These are phyloP conservation scores for Diadophis punctatus DNA, from an alignment of 2,113 vertebrate species.

Conservation along the genomic window DNA sequence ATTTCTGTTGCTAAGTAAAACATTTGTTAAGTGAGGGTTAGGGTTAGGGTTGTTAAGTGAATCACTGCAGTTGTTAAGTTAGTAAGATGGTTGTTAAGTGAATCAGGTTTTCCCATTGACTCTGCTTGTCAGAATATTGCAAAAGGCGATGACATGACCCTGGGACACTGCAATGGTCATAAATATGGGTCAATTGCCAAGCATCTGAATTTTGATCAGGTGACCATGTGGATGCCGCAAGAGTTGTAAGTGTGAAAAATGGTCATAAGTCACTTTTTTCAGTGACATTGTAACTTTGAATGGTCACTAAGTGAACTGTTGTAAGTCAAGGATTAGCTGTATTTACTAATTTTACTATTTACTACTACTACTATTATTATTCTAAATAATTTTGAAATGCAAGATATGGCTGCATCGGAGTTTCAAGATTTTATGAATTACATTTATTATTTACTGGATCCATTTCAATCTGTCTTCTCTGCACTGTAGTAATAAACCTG, in stretches of 20 bases:
- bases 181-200: not conserved
- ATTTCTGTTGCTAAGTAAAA: not conserved
- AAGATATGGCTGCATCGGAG: not conserved
- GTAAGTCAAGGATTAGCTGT: not conserved
- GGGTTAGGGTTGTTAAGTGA: too few species aligned
- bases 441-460: not conserved
- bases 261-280: not conserved
- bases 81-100: not conserved
- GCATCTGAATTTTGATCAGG: not conserved
- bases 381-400: too few species aligned
- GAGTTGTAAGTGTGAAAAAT: not conserved
- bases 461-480: not conserved
- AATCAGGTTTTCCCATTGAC: not conserved
- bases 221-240: not conserved
- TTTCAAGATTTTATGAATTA: not conserved
- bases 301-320: not conserved
- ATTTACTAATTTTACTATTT: not conserved
- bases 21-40: not conserved
- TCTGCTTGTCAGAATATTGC: not conserved
- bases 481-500: not conserved
- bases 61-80: not conserved
- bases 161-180: not conserved
- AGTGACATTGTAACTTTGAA: not conserved
- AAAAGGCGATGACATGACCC: not conserved
- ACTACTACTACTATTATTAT: not conserved